Evolutionary conservation across 1,140 invertebrate species (phyloP).

Genomic region (Pissodes strobi): DNA sequence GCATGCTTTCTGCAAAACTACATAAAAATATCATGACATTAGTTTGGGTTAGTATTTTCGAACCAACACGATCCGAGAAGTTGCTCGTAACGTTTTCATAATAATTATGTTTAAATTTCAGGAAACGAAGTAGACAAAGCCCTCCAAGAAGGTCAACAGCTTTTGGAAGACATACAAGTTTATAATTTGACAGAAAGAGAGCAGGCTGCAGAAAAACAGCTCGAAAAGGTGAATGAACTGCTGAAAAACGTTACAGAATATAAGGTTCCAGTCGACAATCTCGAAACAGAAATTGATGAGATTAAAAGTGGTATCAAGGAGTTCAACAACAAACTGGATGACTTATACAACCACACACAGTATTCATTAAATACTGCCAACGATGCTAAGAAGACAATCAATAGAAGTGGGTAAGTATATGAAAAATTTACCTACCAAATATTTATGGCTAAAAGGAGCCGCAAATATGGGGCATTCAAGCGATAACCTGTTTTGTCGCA

Average conservation of each 20-base stretch:
- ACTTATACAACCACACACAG: slow-evolving; percentile 71
- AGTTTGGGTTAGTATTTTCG: no score
- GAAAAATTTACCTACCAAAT: no score
- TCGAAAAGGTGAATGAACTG: slow-evolving; percentile 67
- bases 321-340: slow-evolving; percentile 70
- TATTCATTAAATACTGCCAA: slow-evolving; percentile 64
- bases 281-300: slow-evolving; percentile 59
- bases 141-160: slow-evolving; percentile 71
- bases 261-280: slow-evolving; percentile 67
- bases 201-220: slow-evolving; percentile 61
- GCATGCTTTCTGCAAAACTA: no score
- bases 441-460: no score
- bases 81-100: no score
- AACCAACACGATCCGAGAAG: no score
- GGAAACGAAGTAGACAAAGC: slow-evolving; percentile 78
- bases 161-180: slow-evolving; percentile 68
- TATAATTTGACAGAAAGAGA: slow-evolving; percentile 60
- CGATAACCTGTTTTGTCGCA: no score
- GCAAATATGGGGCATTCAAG: no score
- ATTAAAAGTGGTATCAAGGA: slow-evolving; percentile 64
- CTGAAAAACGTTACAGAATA: slow-evolving; percentile 70
- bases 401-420: slow-evolving; percentile 60
- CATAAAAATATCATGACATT: no score
- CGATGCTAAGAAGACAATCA: slow-evolving; percentile 67
- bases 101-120: slow-evolving; percentile 13